Evolutionary conservation across 2,888 invertebrate genomes (phyloP).

Genomic region (Netelia virgata): DNA sequence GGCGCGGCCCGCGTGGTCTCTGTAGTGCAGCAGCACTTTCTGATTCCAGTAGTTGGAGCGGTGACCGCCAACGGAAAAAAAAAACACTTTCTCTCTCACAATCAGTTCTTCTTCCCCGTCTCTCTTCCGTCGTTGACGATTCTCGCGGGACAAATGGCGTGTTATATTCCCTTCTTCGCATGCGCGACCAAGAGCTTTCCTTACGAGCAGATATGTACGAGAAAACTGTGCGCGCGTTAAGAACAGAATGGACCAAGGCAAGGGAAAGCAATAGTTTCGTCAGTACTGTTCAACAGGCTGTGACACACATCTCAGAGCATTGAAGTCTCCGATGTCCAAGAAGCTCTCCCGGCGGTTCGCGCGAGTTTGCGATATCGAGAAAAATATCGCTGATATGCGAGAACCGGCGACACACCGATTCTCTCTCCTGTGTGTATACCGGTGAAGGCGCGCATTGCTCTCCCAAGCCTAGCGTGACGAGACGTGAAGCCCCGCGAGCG

Average conservation of each 20-base stretch:
- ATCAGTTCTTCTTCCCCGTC: no score
- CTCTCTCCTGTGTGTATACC: neutral
- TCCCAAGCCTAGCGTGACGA: conserved; percentile 54
- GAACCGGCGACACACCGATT: conserved; percentile 10
- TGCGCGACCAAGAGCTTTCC: no score
- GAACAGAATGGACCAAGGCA: neutral
- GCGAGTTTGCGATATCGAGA: neutral
- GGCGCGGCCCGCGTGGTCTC: no score
- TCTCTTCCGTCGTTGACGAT: no score
- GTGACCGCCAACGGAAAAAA: no score
- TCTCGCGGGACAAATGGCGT: no score
- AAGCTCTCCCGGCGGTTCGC: neutral
- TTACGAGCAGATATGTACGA: no score
- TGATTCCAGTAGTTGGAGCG: no score
- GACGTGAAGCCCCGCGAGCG: conserved; percentile 21
- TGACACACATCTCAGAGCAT: conserved; percentile 41
- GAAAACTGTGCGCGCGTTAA: no score
- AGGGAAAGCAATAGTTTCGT: conserved; percentile 41
- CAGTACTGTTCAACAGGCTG: conserved; percentile 17
- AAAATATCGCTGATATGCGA: neutral
- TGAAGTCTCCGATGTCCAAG: conserved; percentile 35
- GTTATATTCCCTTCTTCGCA: no score
- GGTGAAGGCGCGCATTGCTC: conserved; percentile 24
- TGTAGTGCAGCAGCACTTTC: no score
- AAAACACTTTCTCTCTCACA: no score